Evolutionary conservation across 2,888 invertebrate genomes (phyloP).

Genomic region (Heliconius aoede): DNA sequence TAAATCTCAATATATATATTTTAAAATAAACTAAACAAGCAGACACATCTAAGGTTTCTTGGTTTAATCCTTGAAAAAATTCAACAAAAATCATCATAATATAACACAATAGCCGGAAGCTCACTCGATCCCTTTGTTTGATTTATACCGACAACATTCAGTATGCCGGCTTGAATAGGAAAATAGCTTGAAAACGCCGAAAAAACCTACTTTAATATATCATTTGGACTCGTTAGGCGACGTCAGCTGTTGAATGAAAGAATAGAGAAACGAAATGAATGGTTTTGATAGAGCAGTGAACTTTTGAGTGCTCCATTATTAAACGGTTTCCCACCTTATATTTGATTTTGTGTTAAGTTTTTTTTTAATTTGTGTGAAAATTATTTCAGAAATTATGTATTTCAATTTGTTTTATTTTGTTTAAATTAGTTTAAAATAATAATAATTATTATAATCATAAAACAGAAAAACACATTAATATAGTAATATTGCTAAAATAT

Average conservation of each 20-base stretch:
- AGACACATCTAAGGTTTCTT: background rate
- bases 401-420: too few relatives aligned
- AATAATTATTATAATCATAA: too few relatives aligned
- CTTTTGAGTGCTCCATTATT: conserved; percentile 25
- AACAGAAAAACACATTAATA: too few relatives aligned
- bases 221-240: conserved; percentile 48
- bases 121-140: conserved; percentile 40
- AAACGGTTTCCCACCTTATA: conserved; percentile 20
- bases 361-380: background rate
- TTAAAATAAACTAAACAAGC: background rate
- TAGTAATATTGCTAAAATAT: too few relatives aligned
- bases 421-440: too few relatives aligned
- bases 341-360: background rate
- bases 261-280: conserved; percentile 46
- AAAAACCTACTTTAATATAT: conserved; percentile 49
- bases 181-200: conserved; percentile 42
- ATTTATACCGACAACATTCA: conserved; percentile 45
- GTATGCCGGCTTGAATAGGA: conserved; percentile 41
- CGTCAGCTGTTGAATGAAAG: conserved; percentile 46
- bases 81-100: conserved; percentile 32
- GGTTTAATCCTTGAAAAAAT: conserved; percentile 32
- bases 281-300: conserved; percentile 45
- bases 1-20: background rate
- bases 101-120: conserved; percentile 33
- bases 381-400: background rate